These are phyloP conservation scores for Dipus sagitta DNA, from an alignment of 2,797 vertebrate genomes.

Conservation along the genomic window DNA sequence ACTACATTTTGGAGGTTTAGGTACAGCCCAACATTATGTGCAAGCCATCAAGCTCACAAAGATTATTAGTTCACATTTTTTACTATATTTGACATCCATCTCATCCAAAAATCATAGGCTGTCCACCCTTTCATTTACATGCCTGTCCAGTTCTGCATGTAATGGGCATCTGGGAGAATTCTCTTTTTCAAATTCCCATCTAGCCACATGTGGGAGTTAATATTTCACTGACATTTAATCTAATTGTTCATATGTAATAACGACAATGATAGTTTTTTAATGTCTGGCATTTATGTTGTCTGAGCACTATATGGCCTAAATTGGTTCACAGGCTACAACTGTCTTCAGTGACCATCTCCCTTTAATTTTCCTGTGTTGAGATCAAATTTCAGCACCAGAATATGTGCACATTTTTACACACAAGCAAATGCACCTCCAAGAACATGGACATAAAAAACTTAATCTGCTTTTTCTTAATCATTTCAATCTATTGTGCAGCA, in stretches of 20 bases:
- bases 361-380: conserved; percentile 38
- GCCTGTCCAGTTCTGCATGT: conserved; percentile 1
- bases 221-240: conserved; percentile 60
- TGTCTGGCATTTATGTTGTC: conserved; percentile 32
- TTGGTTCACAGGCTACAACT: background rate
- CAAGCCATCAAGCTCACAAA: background rate
- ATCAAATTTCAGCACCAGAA: conserved; percentile 7
- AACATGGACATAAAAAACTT: background rate
- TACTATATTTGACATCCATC: background rate
- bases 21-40: background rate
- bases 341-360: conserved; percentile 3
- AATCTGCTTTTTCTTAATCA: background rate
- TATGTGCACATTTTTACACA: background rate
- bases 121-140: background rate
- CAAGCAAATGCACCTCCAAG: background rate
- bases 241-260: conserved; percentile 16
- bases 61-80: background rate
- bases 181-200: conserved; percentile 31
- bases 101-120: conserved; percentile 13
- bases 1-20: background rate
- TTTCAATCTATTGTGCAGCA: conserved; percentile 53
- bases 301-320: conserved; percentile 6
- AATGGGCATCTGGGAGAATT: background rate
- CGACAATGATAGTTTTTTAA: background rate
- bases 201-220: conserved; percentile 31